phyloP scores from a whole-genome alignment of 2,888 invertebrate genomes.

The Cantharis nigra region DNA sequence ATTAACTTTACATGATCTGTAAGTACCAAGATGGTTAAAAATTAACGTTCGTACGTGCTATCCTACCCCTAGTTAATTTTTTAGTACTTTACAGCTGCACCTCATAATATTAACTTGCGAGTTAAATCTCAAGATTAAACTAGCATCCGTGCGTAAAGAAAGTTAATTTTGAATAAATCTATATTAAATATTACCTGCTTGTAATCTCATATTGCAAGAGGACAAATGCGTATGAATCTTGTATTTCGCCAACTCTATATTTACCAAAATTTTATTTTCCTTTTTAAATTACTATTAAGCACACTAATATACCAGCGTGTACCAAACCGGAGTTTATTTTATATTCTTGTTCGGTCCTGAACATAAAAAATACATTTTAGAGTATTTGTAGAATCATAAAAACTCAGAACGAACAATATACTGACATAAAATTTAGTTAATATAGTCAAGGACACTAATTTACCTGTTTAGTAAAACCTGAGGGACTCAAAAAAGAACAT shows the following conservation, averaged over 20 bases:
- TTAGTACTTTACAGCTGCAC: background rate
- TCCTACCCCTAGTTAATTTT: background rate
- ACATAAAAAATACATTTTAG: background rate
- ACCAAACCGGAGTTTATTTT: background rate
- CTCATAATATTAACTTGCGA: background rate
- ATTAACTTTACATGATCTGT: background rate
- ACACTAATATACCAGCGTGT: background rate
- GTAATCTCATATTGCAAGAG: background rate
- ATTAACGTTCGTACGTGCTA: background rate
- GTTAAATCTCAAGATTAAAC: background rate
- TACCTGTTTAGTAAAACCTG: background rate
- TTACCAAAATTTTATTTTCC: background rate
- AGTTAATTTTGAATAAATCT: background rate
- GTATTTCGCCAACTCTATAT: background rate
- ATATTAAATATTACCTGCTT: background rate
- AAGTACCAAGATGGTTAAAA: background rate
- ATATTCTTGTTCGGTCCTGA: background rate
- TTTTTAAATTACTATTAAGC: background rate
- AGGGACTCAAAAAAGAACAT: background rate
- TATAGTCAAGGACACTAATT: background rate
- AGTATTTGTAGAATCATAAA: background rate
- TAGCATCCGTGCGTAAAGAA: background rate
- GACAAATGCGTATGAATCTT: background rate
- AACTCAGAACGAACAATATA: background rate
- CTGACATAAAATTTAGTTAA: background rate